phyloP scores from a whole-genome alignment of 2,113 vertebrate species.

The Alectura lathami region DNA sequence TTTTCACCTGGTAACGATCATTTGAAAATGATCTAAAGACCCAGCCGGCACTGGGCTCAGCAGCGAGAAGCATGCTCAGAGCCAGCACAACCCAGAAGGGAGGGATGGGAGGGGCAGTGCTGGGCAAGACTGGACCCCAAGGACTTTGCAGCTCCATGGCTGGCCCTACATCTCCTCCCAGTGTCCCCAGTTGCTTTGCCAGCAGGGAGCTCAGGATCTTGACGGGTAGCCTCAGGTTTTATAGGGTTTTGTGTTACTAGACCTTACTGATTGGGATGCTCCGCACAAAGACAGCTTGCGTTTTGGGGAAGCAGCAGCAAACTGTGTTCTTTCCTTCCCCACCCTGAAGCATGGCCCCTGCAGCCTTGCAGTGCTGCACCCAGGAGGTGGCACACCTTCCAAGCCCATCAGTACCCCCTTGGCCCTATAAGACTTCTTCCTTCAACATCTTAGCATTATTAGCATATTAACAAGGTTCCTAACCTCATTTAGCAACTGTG shows the following conservation, averaged over 20 bases:
- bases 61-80: neutral
- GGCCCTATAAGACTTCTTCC: neutral
- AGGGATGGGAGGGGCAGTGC: fast-evolving
- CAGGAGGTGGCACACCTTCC: fast-evolving
- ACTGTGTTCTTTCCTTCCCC: neutral
- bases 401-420: neutral
- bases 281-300: neutral
- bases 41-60: neutral
- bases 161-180: neutral
- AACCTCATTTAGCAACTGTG: neutral
- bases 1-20: neutral
- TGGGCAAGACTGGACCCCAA: neutral
- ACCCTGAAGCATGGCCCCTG: neutral
- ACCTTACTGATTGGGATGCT: neutral
- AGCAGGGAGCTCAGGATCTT: neutral
- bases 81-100: neutral
- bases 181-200: neutral
- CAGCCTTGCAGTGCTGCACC: fast-evolving
- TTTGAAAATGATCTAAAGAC: neutral
- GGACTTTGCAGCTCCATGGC: neutral
- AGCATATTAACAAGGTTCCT: neutral
- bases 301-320: neutral
- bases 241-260: neutral
- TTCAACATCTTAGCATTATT: neutral
- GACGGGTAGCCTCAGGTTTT: neutral